These are phyloP conservation scores for Trypoxylus dichotomus DNA, from an alignment of 1,140 invertebrate species.

Conservation along the genomic window DNA sequence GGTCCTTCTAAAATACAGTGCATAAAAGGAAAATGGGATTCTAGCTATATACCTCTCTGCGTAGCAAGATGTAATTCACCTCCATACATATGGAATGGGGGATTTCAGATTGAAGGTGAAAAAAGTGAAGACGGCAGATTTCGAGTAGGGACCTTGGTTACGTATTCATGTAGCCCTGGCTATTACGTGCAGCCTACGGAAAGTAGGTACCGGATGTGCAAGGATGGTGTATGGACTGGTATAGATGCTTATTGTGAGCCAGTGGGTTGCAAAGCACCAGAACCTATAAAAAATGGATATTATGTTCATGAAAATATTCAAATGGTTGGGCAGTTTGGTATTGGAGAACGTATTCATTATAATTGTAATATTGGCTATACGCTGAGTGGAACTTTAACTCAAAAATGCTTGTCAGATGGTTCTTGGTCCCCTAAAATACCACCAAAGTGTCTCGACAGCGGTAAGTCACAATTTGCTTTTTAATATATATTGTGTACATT, in stretches of 20 bases:
- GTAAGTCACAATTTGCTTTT: background rate
- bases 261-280: slow-evolving; percentile 42
- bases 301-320: slow-evolving; percentile 43
- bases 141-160: slow-evolving; percentile 46
- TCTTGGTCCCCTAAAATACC: slow-evolving; percentile 53
- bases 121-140: slow-evolving; percentile 38
- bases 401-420: slow-evolving; percentile 52
- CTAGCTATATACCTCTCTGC: slow-evolving; percentile 37
- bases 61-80: slow-evolving; percentile 42
- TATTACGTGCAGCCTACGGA: slow-evolving; percentile 44
- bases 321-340: slow-evolving; percentile 33
- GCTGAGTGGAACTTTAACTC: slow-evolving; percentile 48
- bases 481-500: background rate
- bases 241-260: slow-evolving; percentile 43
- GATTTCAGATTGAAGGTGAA: slow-evolving; percentile 37
- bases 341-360: slow-evolving; percentile 50
- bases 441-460: slow-evolving; percentile 45
- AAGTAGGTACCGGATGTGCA: slow-evolving; percentile 48
- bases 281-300: slow-evolving; percentile 48
- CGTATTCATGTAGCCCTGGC: slow-evolving; percentile 46
- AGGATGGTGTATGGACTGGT: slow-evolving; percentile 51
- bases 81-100: slow-evolving; percentile 42
- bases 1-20: slow-evolving; percentile 41
- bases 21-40: slow-evolving; percentile 44
- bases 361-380: slow-evolving; percentile 53